Evolutionary conservation across 2,888 invertebrate genomes (phyloP).

Genomic region (Blastobasis lacticolella): DNA sequence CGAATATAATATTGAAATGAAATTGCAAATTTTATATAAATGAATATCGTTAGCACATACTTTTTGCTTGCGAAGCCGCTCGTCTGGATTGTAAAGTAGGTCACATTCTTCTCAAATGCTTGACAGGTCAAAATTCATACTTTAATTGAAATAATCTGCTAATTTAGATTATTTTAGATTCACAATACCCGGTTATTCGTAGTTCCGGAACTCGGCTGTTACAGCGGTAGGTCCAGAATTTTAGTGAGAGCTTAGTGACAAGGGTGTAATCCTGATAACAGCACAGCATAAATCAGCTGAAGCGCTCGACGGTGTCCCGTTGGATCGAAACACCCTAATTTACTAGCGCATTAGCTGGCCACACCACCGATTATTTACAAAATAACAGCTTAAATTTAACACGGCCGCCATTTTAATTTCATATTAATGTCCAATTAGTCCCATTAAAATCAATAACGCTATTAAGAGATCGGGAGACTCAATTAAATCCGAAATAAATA

Average conservation of each 20-base stretch:
- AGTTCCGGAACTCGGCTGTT: neutral
- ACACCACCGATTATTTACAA: constrained; percentile 39
- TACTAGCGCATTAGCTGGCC: constrained; percentile 52
- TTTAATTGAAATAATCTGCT: too few species aligned
- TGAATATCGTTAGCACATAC: too few species aligned
- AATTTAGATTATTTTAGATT: constrained; percentile 18
- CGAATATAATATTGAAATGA: too few species aligned
- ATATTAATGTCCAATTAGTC: constrained; percentile 36
- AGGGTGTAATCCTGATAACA: constrained; percentile 47
- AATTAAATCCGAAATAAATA: constrained; percentile 19
- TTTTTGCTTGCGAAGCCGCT: too few species aligned
- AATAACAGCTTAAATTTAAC: constrained; percentile 46
- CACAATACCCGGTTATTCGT: neutral
- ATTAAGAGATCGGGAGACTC: constrained; percentile 34
- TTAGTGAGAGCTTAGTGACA: constrained; percentile 29
- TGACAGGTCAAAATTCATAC: too few species aligned
- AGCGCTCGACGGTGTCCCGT: constrained; percentile 30
- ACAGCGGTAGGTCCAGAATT: neutral
- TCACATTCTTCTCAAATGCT: too few species aligned
- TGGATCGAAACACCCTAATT: constrained; percentile 56
- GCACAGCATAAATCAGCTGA: constrained; percentile 40
- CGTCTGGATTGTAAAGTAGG: too few species aligned
- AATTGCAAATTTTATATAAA: too few species aligned
- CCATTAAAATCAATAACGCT: constrained; percentile 38
- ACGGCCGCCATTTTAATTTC: constrained; percentile 44